Evolutionary conservation across 2,888 invertebrate species (phyloP).

Genomic region (Frankliniella fusca): DNA sequence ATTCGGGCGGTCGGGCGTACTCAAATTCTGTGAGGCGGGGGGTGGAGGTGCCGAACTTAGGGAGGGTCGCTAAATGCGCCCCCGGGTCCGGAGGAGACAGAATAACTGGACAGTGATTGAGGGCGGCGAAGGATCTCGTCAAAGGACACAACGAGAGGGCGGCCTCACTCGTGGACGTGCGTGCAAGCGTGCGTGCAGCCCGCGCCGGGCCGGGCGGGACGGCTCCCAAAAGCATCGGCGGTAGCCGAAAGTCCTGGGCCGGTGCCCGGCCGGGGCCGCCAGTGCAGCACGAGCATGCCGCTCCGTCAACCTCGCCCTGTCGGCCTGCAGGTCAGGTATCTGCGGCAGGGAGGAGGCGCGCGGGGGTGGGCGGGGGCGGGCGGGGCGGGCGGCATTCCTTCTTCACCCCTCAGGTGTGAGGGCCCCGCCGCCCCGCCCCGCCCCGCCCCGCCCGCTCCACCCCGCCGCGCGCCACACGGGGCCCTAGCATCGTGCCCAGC

Average conservation of each 20-base stretch:
- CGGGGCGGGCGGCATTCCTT: slow-evolving; percentile 7
- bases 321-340: not conserved
- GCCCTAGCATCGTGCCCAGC: too few species aligned
- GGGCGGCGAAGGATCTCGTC: too few species aligned
- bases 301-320: not conserved
- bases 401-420: slow-evolving; percentile 25
- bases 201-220: not conserved
- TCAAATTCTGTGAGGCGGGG: too few species aligned
- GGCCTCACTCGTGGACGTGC: too few species aligned
- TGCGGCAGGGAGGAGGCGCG: not conserved
- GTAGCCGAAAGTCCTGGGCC: not conserved
- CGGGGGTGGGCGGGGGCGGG: not conserved
- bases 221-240: not conserved
- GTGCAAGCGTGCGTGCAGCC: not conserved
- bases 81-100: not conserved
- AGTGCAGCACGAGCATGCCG: not conserved
- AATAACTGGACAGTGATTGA: not conserved
- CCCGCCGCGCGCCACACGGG: not conserved
- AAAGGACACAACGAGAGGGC: too few species aligned
- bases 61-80: not conserved
- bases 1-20: too few species aligned
- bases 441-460: not conserved
- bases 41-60: too few species aligned
- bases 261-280: not conserved
- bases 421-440: not conserved